Base-by-base conservation (phyloP, 35 echinoderm and acorn worm species). In the Patiria miniata region DNA sequence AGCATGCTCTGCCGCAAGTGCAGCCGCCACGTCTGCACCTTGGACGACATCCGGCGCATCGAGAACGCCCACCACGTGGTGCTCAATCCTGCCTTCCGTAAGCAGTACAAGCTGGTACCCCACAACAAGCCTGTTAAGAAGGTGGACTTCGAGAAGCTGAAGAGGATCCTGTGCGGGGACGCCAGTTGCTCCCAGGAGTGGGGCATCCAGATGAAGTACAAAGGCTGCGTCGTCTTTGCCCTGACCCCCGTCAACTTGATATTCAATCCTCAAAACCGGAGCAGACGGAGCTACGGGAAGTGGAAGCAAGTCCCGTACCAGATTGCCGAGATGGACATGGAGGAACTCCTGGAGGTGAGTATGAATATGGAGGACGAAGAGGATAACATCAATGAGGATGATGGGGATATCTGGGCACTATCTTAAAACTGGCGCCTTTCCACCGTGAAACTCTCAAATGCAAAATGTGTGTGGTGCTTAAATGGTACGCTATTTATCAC, bases 31-130 rank as follows among this genome's bases (percentile, higher is more conserved):
- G 84, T 42, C 28, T 87, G 90, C 40, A 81, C 39, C 42, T 36
- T 58, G 32, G 78, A 80, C 39, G 90, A 92, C 36, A 92, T 92
- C 40, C 54, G 90, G 8, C 29, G 28, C 28, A 87, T 92, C 33
- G 61, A 78, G 47, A 77, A 83, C 36, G 51, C 53, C 19, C 90
- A 92, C 33, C 90, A 92, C 33, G 84, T 87, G 3, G 83, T 87
- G 17, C 30, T 47, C 10, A 82, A 29, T 34, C 77, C 80, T 6
- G 21, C 37, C n/a, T 87, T 92, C 39, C 7, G 9, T 0, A 78
- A 73, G 18, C 26, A 34, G 65, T 73, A 23, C 26, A 26, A 23
- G 37, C 29, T 51, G 15, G 26, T 87, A 22, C 40, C 26, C 26
- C 65, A 73, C 34, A 10, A 26, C 26, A 73, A 73, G 34, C 65